These are phyloP conservation scores for Oscheius sp. DNA, from an alignment of 2,888 invertebrate species.

Conservation along the genomic window DNA sequence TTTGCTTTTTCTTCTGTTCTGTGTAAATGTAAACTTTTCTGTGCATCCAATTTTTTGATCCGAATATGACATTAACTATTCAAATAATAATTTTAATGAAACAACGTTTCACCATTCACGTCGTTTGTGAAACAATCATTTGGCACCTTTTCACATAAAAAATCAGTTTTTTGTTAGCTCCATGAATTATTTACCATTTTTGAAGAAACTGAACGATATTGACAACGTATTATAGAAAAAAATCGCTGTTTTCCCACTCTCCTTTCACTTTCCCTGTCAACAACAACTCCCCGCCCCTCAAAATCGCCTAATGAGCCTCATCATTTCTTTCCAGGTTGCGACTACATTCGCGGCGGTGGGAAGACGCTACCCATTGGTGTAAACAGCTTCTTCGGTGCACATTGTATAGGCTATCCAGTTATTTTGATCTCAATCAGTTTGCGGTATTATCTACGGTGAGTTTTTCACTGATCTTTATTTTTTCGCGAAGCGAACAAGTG, in stretches of 20 bases:
- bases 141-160: too few relatives aligned
- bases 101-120: too few relatives aligned
- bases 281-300: too few relatives aligned
- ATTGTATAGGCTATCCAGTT: conserved; percentile 88
- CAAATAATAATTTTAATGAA: too few relatives aligned
- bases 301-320: background rate
- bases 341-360: conserved; percentile 33
- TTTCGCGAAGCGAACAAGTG: too few relatives aligned
- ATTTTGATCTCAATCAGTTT: conserved; percentile 79
- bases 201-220: background rate
- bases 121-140: too few relatives aligned
- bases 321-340: conserved; percentile 29
- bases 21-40: too few relatives aligned
- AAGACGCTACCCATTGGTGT: conserved; percentile 40
- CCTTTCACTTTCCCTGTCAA: background rate
- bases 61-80: too few relatives aligned
- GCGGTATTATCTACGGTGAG: conserved; percentile 53
- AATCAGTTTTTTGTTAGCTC: too few relatives aligned
- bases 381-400: conserved; percentile 70
- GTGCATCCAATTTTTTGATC: too few relatives aligned
- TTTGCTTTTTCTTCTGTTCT: too few relatives aligned
- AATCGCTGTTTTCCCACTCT: background rate
- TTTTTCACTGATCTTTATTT: too few relatives aligned
- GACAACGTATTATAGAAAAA: background rate
- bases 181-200: background rate